These are phyloP conservation scores for Dendrolimus punctatus DNA, from an alignment of 1,140 invertebrate species.

Conservation along the genomic window DNA sequence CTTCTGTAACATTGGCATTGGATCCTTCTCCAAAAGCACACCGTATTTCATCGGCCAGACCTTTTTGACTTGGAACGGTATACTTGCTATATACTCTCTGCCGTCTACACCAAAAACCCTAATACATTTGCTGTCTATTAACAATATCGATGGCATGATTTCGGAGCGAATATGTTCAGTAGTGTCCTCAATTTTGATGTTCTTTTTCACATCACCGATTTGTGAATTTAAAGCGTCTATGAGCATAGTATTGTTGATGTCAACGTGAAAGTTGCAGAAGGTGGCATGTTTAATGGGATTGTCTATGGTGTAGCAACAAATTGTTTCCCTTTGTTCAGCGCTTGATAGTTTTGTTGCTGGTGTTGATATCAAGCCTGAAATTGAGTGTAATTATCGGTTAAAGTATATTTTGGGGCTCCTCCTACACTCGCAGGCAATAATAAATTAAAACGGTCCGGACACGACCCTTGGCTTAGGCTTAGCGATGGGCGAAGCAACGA, in stretches of 20 bases:
- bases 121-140: slow-evolving; percentile 84
- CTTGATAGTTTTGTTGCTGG: slow-evolving; percentile 56
- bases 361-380: slow-evolving; percentile 59
- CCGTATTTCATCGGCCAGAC: slow-evolving; percentile 87
- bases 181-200: slow-evolving; percentile 63
- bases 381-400: not conserved
- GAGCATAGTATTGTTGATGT: slow-evolving; percentile 72
- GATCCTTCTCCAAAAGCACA: slow-evolving; percentile 81
- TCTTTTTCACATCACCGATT: slow-evolving; percentile 58
- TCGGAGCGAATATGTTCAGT: slow-evolving; percentile 55
- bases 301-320: slow-evolving; percentile 85
- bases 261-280: slow-evolving; percentile 82
- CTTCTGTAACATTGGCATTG: slow-evolving; percentile 45
- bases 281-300: slow-evolving; percentile 86
- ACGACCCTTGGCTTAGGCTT: too few relatives aligned
- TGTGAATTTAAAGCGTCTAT: slow-evolving; percentile 64
- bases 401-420: too few relatives aligned
- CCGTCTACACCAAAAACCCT: slow-evolving; percentile 86
- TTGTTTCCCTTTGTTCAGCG: slow-evolving; percentile 70
- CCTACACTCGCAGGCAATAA: too few relatives aligned
- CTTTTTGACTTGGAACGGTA: slow-evolving; percentile 88
- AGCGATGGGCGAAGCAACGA: too few relatives aligned
- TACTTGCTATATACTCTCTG: slow-evolving; percentile 85
- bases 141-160: slow-evolving; percentile 76
- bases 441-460: too few relatives aligned